Conservation (phyloP, 2,888 invertebrate genomes). For the Dusona sp. region DNA sequence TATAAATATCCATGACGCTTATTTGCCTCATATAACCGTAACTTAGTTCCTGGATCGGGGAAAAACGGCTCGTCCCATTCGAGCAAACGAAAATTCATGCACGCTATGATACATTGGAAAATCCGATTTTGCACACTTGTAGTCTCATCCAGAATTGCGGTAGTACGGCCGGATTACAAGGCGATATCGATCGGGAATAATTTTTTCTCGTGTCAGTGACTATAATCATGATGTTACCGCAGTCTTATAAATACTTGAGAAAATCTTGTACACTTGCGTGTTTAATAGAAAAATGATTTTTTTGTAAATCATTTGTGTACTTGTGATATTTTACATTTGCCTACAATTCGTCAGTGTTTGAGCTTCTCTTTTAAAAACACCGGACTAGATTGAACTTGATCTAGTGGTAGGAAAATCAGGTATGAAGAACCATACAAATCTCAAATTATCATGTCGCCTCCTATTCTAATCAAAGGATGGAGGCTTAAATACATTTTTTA, state of each 20-base stretch:
- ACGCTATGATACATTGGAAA: constrained; percentile 45
- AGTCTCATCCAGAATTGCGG: not conserved
- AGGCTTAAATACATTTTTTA: not conserved
- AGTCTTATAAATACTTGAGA: constrained; percentile 8
- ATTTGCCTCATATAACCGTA: constrained; percentile 28
- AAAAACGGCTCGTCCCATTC: not conserved
- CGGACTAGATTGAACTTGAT: not conserved
- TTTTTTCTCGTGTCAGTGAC: constrained; percentile 5
- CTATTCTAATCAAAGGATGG: no score
- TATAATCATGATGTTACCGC: constrained; percentile 18
- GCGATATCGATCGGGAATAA: constrained; percentile 4
- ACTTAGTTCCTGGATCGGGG: constrained; percentile 23
- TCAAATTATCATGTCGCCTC: not conserved
- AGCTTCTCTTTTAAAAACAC: not conserved
- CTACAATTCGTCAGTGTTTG: no score
- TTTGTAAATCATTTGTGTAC: no score
- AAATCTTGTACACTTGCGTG: not conserved
- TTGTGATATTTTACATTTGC: no score
- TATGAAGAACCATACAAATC: not conserved
- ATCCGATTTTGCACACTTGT: constrained; percentile 31
- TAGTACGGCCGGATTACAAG: not conserved
- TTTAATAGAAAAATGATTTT: no score
- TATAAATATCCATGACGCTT: constrained; percentile 48
- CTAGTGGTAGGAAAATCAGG: not conserved
- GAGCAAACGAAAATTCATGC: not conserved